Conservation (phyloP, 2,113 vertebrate genomes). For the Bufo bufo region DNA sequence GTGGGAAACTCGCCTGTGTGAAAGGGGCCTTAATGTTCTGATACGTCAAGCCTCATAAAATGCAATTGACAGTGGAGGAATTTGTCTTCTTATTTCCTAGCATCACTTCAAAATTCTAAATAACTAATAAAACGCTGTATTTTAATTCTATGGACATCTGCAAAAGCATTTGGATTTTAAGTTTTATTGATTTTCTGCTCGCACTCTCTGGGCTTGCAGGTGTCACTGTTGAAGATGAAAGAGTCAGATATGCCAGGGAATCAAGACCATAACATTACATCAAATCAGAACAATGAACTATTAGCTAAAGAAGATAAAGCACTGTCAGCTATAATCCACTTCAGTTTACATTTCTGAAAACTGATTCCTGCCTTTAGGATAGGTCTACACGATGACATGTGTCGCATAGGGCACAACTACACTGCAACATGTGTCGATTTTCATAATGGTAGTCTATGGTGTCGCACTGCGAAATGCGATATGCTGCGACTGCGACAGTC, state of each 20-base stretch:
- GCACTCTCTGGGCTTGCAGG: neutral
- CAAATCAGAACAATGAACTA: neutral
- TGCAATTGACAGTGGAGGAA: no score
- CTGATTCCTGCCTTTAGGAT: neutral
- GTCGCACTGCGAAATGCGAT: no score
- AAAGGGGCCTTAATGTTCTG: no score
- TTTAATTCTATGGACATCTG: neutral
- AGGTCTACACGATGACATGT: no score
- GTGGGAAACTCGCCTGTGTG: no score
- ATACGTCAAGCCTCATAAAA: no score
- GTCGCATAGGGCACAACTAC: no score
- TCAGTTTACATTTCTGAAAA: neutral
- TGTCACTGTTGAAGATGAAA: neutral
- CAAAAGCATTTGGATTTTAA: neutral
- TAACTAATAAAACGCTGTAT: neutral
- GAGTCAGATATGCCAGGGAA: neutral
- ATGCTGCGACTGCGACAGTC: no score
- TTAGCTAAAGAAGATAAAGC: neutral
- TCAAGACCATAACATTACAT: neutral
- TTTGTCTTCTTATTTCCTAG: no score
- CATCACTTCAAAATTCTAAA: neutral
- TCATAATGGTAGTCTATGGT: no score
- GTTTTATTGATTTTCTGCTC: neutral
- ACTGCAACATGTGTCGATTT: no score
- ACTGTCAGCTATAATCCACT: neutral